These are phyloP conservation scores for Callinectes sapidus DNA, from an alignment of 2,888 invertebrate genomes.

Conservation along the genomic window DNA sequence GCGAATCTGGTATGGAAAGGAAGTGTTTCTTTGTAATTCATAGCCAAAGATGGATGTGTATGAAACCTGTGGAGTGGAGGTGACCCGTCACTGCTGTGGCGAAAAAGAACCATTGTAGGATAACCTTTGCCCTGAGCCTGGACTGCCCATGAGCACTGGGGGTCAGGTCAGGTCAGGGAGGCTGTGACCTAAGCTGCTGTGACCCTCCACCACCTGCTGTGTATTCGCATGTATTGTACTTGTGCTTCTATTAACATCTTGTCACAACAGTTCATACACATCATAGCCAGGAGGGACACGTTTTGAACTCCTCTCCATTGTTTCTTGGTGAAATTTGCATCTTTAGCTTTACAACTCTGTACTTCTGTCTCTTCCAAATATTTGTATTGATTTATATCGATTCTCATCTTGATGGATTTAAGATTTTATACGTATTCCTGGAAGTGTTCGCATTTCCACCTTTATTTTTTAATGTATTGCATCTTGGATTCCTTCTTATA, in stretches of 20 bases:
- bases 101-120: not conserved
- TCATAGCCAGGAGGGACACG: not conserved
- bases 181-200: conserved; percentile 3
- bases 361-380: not conserved
- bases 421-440: not conserved
- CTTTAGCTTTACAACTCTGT: not conserved
- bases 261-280: conserved; percentile 9
- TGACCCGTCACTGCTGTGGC: not conserved
- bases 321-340: not conserved
- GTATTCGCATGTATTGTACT: not conserved
- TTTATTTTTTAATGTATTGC: not conserved
- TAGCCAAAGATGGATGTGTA: conserved; percentile 13
- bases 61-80: not conserved
- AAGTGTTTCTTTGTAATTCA: not conserved
- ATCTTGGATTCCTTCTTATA: not conserved
- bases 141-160: not conserved
- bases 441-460: not conserved
- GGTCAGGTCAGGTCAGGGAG: not conserved
- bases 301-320: not conserved
- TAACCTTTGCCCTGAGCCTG: not conserved
- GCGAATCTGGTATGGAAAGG: not conserved
- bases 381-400: not conserved
- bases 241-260: not conserved
- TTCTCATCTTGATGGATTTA: not conserved
- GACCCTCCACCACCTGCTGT: not conserved